A percentile compares a stretch with the other conserved stretches of the same genome.
Conservation (phyloP, 2,888 invertebrate species). For the Ernsta delagoae region DNA sequence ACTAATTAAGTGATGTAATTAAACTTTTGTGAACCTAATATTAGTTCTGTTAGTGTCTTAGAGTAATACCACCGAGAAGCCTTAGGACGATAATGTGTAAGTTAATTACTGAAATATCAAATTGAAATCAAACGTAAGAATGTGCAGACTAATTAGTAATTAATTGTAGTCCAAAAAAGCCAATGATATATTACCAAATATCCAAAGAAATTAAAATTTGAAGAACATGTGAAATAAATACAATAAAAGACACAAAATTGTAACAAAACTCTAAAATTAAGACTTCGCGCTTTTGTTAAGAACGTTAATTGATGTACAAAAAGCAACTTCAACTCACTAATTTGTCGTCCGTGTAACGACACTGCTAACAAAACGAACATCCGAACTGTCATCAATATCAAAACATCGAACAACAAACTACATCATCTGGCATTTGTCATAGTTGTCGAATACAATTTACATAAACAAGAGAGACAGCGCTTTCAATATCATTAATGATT, state of each 20-base stretch:
- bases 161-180: no score
- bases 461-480: conserved; percentile 34
- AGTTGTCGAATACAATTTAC: conserved; percentile 37
- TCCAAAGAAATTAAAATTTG: no score
- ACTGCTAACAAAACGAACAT: conserved; percentile 8
- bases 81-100: background rate
- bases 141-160: no score
- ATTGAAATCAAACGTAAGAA: no score
- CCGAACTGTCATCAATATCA: conserved; percentile 24
- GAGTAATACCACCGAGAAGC: no score
- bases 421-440: conserved; percentile 30
- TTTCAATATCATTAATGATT: conserved; percentile 36
- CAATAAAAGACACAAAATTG: no score
- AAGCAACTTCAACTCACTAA: background rate
- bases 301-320: background rate
- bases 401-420: conserved; percentile 16
- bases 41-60: background rate
- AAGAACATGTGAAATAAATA: no score
- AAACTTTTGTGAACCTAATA: conserved; percentile 1
- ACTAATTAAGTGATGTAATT: conserved; percentile 24
- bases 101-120: background rate
- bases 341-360: conserved; percentile 2
- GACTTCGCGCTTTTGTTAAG: no score
- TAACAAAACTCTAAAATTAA: no score
- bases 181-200: no score